Evolutionary conservation across 2,888 invertebrate genomes (phyloP), one percentile per base, ranked within the genome.

Genomic region (Drosophila macrothrix): DNA sequence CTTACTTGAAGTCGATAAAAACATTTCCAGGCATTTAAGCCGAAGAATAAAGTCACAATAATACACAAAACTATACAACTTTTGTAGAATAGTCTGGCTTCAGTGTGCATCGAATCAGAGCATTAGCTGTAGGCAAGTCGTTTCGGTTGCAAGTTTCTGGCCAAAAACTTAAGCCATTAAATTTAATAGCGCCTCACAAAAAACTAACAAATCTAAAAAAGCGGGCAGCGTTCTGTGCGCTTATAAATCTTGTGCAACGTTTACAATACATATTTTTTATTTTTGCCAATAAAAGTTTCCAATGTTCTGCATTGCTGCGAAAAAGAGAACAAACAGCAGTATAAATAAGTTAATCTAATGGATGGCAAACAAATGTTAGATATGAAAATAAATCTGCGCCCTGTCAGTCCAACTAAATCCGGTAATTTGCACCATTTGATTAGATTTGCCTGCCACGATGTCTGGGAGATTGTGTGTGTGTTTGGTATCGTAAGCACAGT

Each of bases 81-180:
- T 61, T 72, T 54, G 61, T 19, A 22, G 65, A 9, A 55, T 49
- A 37, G 55, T 65, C 64, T 54, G 19, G 46, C 61, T 28, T 43
- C 53, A 22, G 16, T 25, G 25, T 41, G 41, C 58, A 62, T 12
- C 49, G 56, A 71, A 63, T 66, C 62, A 29, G 62, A 41, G 52
- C 59, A 65, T 77, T 73, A 55, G 73, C 54, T 60, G 58, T 28
- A 62, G 59, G 55, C 78, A 63, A 78, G 52, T 63, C 78, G 68
- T 65, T 78, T 64, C 46, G 64, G 56, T 59, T 72, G 59, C 61
- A 66, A 70, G 74, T 73, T 78, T 58, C 58, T 49, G 39, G 54
- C 41, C 37, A 37, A 61, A 64, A 88, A 88, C 73, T 84, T 83
- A 22, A 19, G 65, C 79, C 83, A 85, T 83, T 41, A 88, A 88